These are phyloP conservation scores for Acanthurus leucopareius DNA, from an alignment of 2,797 vertebrate species.

Conservation along the genomic window DNA sequence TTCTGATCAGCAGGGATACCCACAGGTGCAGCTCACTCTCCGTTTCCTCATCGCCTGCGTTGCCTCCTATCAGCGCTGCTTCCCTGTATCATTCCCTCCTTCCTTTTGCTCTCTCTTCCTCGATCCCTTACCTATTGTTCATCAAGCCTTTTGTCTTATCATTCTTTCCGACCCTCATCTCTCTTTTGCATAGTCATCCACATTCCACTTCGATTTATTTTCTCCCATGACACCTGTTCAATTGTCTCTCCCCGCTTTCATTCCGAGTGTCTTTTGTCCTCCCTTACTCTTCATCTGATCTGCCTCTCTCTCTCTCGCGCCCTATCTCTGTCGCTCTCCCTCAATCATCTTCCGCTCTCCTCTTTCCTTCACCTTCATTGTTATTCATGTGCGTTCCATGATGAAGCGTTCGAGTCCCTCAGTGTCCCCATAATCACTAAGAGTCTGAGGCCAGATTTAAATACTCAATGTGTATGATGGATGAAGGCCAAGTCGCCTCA, in stretches of 20 bases:
- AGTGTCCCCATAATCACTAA: slow-evolving; percentile 75
- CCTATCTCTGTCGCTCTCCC: slow-evolving; percentile 27
- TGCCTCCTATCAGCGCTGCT: no score
- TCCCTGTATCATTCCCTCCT: no score
- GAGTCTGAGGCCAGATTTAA: slow-evolving; percentile 77
- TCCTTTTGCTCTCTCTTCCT: not conserved
- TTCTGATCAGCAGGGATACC: slow-evolving; percentile 91
- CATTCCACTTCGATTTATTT: slow-evolving; percentile 64
- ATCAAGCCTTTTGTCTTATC: slow-evolving; percentile 37
- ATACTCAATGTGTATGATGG: slow-evolving; percentile 80
- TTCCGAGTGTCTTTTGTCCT: slow-evolving; percentile 63
- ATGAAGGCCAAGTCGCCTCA: slow-evolving; percentile 77
- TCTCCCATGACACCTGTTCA: slow-evolving; percentile 64
- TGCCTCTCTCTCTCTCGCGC: slow-evolving; percentile 21
- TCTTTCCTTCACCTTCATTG: slow-evolving; percentile 77
- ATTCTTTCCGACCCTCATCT: slow-evolving; percentile 38
- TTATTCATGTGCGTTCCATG: slow-evolving; percentile 76
- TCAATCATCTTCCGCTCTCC: slow-evolving; percentile 56
- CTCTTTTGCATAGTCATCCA: slow-evolving; percentile 62
- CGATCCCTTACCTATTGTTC: slow-evolving; percentile 47
- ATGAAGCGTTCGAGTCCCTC: slow-evolving; percentile 73
- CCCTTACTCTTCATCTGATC: slow-evolving; percentile 51
- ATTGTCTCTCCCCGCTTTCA: slow-evolving; percentile 53
- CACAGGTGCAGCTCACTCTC: slow-evolving; percentile 87
- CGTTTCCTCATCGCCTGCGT: slow-evolving; percentile 4